These are phyloP conservation scores for Neodontobutis hainanensis DNA, from an alignment of 2,113 vertebrate species.

Conservation along the genomic window DNA sequence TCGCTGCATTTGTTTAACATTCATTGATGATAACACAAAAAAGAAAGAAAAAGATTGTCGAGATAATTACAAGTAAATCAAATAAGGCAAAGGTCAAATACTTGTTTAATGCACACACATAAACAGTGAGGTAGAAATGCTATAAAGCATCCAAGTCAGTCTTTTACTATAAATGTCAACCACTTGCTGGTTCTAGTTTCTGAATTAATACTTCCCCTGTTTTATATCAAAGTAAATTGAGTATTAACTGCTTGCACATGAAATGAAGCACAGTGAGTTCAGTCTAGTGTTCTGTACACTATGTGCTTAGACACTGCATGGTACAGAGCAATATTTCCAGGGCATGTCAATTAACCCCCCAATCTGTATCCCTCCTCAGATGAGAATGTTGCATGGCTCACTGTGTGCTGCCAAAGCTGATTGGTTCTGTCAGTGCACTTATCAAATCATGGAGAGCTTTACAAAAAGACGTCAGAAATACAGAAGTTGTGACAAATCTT, in stretches of 20 bases:
- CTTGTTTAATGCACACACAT: slow-evolving; percentile 2
- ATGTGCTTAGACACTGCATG: slow-evolving; percentile 1
- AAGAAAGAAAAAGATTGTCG: neutral
- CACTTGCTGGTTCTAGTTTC: neutral
- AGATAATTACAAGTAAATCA: slow-evolving; percentile 5
- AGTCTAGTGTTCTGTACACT: slow-evolving; percentile 1
- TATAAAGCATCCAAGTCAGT: neutral
- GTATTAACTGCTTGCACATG: neutral
- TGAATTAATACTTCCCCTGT: neutral
- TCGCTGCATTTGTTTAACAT: neutral
- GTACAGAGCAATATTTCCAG: slow-evolving; percentile 6
- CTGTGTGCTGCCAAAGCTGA: neutral
- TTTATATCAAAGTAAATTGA: slow-evolving; percentile 4
- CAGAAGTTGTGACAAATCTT: no score
- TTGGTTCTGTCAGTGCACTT: neutral
- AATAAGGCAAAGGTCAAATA: neutral
- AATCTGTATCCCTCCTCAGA: slow-evolving; percentile 1
- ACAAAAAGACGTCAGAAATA: neutral
- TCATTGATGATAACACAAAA: neutral
- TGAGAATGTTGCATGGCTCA: neutral
- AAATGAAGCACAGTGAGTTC: neutral
- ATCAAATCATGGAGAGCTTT: neutral
- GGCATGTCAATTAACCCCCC: slow-evolving; percentile 4
- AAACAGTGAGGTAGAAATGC: neutral
- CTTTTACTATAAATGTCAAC: neutral